Conservation (phyloP, 2,888 invertebrate genomes). For the Lepidocyrtinus sp. region DNA sequence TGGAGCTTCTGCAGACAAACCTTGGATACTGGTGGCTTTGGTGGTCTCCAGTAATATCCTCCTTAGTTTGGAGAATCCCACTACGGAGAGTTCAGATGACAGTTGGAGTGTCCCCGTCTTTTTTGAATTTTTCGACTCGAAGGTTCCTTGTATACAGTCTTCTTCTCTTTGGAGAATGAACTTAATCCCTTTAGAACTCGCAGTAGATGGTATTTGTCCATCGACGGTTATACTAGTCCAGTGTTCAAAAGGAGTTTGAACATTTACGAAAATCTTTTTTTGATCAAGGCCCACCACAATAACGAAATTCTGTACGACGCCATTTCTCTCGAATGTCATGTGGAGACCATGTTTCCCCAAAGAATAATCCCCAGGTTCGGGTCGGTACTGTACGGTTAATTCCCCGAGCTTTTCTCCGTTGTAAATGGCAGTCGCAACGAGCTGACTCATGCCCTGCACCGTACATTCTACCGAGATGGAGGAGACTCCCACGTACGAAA, state of each 20-base stretch:
- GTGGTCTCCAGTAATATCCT: conserved; percentile 37
- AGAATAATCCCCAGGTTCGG: conserved; percentile 52
- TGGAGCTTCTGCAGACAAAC: conserved; percentile 31
- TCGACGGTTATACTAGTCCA: conserved; percentile 56
- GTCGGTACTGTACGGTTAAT: conserved; percentile 46
- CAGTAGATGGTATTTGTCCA: conserved; percentile 48
- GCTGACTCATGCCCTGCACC: conserved; percentile 27
- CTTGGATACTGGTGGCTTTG: conserved; percentile 31
- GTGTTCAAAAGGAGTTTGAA: conserved; percentile 62
- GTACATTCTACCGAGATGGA: conserved; percentile 30
- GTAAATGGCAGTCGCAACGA: conserved; percentile 26
- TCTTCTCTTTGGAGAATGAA: conserved; percentile 45
- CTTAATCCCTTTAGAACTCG: conserved; percentile 39
- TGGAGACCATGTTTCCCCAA: conserved; percentile 62
- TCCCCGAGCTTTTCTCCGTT: conserved; percentile 39
- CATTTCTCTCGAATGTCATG: conserved; percentile 36
- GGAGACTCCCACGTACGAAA: conserved; percentile 32
- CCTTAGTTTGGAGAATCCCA: conserved; percentile 46
- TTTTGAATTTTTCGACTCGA: conserved; percentile 49
- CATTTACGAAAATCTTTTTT: conserved; percentile 52
- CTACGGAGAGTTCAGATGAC: conserved; percentile 39
- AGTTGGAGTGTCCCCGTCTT: conserved; percentile 43
- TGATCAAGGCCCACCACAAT: conserved; percentile 57
- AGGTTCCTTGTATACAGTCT: conserved; percentile 44
- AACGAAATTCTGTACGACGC: conserved; percentile 30